Percentiles rank a stretch among this genome's conserved stretches.
Conservation (phyloP, 2,113 vertebrate genomes). For the Nannospalax galili region DNA sequence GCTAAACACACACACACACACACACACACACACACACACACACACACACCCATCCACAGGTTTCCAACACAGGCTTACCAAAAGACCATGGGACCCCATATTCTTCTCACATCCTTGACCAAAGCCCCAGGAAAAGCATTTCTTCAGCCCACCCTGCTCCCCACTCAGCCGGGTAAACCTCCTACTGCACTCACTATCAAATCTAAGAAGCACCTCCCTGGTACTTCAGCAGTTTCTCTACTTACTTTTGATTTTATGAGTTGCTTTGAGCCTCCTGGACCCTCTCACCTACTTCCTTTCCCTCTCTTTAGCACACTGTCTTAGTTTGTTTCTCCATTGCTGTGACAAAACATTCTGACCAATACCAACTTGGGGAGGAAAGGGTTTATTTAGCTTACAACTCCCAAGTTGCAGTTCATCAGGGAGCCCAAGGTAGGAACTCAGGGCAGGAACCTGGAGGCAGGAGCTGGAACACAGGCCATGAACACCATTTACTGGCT, state of each 20-base stretch:
- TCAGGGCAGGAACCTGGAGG: too few species aligned
- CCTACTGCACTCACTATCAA: background rate
- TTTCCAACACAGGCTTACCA: background rate
- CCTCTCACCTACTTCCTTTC: background rate
- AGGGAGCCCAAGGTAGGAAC: too few species aligned
- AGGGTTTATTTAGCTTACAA: too few species aligned
- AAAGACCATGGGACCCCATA: background rate
- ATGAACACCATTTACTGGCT: too few species aligned
- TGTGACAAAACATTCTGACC: too few species aligned
- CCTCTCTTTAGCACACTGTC: background rate
- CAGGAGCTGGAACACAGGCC: too few species aligned
- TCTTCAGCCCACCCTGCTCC: background rate
- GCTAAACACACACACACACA: too few species aligned
- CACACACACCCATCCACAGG: fast-evolving
- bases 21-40: fast-evolving
- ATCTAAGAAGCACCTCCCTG: background rate
- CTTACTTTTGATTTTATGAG: background rate
- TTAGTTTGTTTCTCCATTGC: too few species aligned
- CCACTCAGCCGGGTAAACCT: background rate
- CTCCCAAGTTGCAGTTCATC: too few species aligned
- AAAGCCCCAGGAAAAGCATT: background rate
- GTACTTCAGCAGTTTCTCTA: background rate
- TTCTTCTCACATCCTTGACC: background rate
- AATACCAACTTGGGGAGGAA: too few species aligned
- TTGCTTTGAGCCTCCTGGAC: background rate